Percentiles rank a stretch among this genome's conserved stretches.
These are phyloP conservation scores for Enteromius argenteus DNA, from an alignment of 2,797 vertebrate genomes.

Conservation along the genomic window DNA sequence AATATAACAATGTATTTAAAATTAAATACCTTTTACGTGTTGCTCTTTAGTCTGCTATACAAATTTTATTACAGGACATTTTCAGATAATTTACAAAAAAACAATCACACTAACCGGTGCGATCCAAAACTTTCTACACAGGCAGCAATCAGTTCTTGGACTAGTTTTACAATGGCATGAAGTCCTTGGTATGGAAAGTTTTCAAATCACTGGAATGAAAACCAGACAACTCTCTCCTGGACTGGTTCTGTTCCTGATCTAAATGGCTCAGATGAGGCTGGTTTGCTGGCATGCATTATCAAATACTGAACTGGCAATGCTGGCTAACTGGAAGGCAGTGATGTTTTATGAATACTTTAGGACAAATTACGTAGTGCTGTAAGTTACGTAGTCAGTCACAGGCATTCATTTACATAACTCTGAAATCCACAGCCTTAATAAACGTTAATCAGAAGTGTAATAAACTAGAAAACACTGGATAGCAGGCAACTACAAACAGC, in stretches of 20 bases:
- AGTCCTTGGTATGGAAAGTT: conserved; percentile 12
- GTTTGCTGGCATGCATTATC: conserved; percentile 47
- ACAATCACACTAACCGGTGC: conserved; percentile 3
- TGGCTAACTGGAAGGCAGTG: conserved; percentile 33
- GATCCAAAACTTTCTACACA: not conserved
- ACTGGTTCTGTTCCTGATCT: conserved; percentile 5
- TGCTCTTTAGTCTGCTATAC: not conserved
- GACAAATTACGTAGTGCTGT: not conserved
- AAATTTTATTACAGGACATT: conserved; percentile 11
- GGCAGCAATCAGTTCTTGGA: conserved; percentile 9
- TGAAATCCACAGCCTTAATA: conserved; percentile 16
- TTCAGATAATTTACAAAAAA: not conserved
- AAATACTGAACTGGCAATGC: conserved; percentile 42
- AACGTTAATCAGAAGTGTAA: not conserved
- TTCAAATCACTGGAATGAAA: not conserved
- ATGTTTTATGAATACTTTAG: conserved; percentile 15
- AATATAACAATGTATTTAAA: not conserved
- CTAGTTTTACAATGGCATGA: conserved; percentile 19
- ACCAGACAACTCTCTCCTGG: conserved; percentile 8
- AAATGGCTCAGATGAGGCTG: conserved; percentile 42
- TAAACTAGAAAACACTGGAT: not conserved
- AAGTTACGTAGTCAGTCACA: not conserved
- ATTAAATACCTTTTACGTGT: not conserved
- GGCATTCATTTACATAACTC: conserved; percentile 3
- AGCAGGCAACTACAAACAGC: conserved; percentile 8